Conservation (phyloP, 2,797 vertebrate genomes). For the Nannoperca obscura region DNA sequence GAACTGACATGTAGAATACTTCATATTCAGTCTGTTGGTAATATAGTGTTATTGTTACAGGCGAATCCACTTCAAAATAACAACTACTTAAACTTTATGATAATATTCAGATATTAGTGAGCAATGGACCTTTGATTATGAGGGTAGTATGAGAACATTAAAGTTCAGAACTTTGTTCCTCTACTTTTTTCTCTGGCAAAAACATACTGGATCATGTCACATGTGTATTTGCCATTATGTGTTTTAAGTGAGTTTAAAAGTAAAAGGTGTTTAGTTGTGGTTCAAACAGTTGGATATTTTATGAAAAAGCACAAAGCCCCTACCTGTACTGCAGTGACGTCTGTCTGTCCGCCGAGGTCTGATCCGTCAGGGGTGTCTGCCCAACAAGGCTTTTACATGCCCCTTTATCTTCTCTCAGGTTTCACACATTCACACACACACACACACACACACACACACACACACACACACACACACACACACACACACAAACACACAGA, state of each 20-base stretch:
- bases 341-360: slow-evolving; percentile 33
- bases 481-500: slow-evolving; percentile 13
- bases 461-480: slow-evolving; percentile 14
- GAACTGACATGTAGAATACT: neutral
- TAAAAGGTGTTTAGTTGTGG: neutral
- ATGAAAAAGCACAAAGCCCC: neutral
- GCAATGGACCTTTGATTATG: neutral
- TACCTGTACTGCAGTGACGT: slow-evolving; percentile 65
- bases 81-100: neutral
- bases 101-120: neutral
- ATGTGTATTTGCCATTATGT: neutral
- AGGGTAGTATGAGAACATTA: neutral
- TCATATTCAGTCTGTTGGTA: neutral
- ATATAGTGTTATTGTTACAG: neutral
- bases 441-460: slow-evolving; percentile 12
- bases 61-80: neutral
- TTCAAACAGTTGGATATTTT: neutral
- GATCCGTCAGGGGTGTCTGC: slow-evolving; percentile 66
- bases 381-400: neutral
- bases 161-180: neutral
- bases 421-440: neutral
- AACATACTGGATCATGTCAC: neutral
- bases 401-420: slow-evolving; percentile 65
- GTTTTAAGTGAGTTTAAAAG: neutral
- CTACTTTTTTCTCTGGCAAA: neutral